phyloP scores from a whole-genome alignment of 1,140 invertebrate genomes.

The Rhopalosiphum padi region DNA sequence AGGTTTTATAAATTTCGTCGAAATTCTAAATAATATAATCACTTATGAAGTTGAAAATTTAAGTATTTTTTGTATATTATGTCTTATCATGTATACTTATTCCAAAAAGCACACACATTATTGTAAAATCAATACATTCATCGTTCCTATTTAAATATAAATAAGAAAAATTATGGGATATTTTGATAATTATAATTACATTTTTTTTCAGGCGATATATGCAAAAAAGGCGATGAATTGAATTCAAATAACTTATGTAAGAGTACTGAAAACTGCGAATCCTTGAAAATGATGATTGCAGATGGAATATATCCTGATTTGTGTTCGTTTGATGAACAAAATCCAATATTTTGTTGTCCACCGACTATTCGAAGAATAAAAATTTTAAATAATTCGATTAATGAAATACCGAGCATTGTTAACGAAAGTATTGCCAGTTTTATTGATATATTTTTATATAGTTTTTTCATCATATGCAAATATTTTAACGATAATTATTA shows the following conservation, averaged over 20 bases:
- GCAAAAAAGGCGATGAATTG: neutral
- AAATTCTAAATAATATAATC: no score
- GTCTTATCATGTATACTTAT: no score
- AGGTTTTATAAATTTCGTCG: no score
- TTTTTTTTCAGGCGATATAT: neutral
- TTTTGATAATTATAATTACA: neutral
- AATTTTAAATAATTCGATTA: neutral
- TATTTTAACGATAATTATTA: neutral
- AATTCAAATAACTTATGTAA: neutral
- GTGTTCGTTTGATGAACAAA: neutral
- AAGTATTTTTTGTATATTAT: no score
- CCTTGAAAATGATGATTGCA: neutral
- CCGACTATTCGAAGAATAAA: no score
- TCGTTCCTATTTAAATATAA: no score
- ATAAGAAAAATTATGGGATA: neutral
- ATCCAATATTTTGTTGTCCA: slow-evolving; percentile 4
- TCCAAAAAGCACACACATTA: no score
- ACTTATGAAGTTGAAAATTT: no score
- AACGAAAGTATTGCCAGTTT: neutral
- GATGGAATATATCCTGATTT: neutral
- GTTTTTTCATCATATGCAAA: neutral
- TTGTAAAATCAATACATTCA: no score
- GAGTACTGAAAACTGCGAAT: neutral
- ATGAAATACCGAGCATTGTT: neutral
- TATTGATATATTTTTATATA: neutral